These are phyloP conservation scores for Spodoptera frugiperda DNA, from an alignment of 1,140 invertebrate species.

Conservation along the genomic window DNA sequence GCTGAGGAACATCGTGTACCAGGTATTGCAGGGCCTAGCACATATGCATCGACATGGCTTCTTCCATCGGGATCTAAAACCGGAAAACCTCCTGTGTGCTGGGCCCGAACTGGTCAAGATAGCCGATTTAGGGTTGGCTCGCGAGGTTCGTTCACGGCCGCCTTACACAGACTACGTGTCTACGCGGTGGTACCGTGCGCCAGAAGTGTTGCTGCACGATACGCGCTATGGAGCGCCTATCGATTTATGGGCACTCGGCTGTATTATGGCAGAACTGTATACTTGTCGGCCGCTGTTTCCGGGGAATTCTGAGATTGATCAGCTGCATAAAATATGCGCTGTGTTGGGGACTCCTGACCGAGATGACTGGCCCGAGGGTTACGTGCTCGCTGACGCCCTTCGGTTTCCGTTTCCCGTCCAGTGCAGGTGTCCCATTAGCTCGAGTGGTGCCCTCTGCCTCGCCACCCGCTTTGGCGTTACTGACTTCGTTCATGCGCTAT, in stretches of 20 bases:
- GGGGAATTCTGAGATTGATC: conserved; percentile 98
- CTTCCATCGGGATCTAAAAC: conserved; percentile 98
- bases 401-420: conserved; percentile 98
- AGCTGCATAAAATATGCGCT: conserved; percentile 98
- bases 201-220: conserved; percentile 95
- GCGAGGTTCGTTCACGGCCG: conserved; percentile 97
- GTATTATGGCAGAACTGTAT: conserved; percentile 99
- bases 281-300: conserved; percentile 99
- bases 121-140: conserved; percentile 98
- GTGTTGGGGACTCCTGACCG: conserved; percentile 96
- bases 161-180: conserved; percentile 99
- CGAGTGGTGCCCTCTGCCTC: conserved; percentile 95
- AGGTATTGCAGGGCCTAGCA: conserved; percentile 97
- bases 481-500: conserved; percentile 96
- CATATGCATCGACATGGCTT: conserved; percentile 99
- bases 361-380: conserved; percentile 98
- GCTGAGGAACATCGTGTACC: conserved; percentile 97
- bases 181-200: conserved; percentile 95
- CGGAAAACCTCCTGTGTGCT: conserved; percentile 98
- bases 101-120: conserved; percentile 99
- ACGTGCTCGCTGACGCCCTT: conserved; percentile 96
- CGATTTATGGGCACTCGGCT: conserved; percentile 99
- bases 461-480: conserved; percentile 93
- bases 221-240: conserved; percentile 98
- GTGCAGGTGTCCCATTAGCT: conserved; percentile 92